Evolutionary conservation across 2,888 invertebrate species (phyloP), one percentile per base, ranked within the genome.

Genomic region (Campoletis raptor): DNA sequence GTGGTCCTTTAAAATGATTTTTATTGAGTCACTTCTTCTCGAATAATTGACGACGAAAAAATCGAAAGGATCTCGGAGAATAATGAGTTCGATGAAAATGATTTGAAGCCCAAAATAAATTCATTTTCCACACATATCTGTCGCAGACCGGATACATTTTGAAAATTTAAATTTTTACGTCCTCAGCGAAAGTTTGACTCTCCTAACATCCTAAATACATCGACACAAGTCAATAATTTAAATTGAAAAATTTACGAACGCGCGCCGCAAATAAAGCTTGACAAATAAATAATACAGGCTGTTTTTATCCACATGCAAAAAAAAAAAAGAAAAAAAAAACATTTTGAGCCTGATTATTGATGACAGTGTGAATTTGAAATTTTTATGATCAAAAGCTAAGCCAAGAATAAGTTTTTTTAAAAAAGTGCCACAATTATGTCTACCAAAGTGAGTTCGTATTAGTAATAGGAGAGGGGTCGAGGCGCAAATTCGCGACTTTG

Each of bases 401-500:
- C 42, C 12, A 70, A 70, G 45, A 70, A 70, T 24, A 48, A 30
- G 30, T 24, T 45, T n/a, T 45, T n/a, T 10, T 54, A 30, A 72
- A 52, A 37, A 72, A 18, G 42, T 48, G 45, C 45, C 52, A 76
- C 52, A 36, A 69, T 30, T 69, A 78, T 52, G 66, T 76, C n/a
- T 48, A 48, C 67, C 18, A 36, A 74, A 30, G 67, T 36, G 57
- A 37, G 42, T 67, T 67, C 54, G 67, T 21, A 74, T 67, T 74
- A 74, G 79, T 70, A 74, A 64, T 74, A 66, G 36, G 30, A 21
- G 30, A 69, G 42, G 24, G 69, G 57, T 18, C 69, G 24, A 81
- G 78, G n/a, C 64, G 73, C 42, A 42, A 57, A 66, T 78, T 66
- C 45, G 54, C 48, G 73, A 77, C 77, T 86, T 86, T 78, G 77